phyloP scores from a whole-genome alignment of 2,888 invertebrate genomes.

The Pemphredon lugubris region DNA sequence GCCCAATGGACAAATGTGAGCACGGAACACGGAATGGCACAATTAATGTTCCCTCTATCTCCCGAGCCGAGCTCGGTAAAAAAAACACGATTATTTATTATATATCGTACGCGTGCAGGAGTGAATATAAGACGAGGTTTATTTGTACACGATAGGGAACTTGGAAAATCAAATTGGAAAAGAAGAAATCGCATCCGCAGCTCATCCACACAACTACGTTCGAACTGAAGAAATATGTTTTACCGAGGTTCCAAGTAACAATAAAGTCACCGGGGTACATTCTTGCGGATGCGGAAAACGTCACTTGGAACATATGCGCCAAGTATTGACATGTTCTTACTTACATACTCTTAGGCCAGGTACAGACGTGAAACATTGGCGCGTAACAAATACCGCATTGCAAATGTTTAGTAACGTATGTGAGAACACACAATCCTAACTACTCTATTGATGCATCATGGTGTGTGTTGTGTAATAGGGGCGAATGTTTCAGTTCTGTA shows the following conservation, averaged over 20 bases:
- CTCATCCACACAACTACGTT: conserved; percentile 80
- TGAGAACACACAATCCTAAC: no score
- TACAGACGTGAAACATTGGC: no score
- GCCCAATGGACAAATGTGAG: conserved; percentile 85
- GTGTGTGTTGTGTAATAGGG: no score
- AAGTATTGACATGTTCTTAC: conserved; percentile 78
- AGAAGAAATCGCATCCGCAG: conserved; percentile 72
- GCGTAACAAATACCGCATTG: no score
- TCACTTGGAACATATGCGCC: conserved; percentile 83
- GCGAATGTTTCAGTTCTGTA: no score
- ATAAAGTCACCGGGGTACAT: conserved; percentile 82
- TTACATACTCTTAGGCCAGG: no score
- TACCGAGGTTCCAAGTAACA: conserved; percentile 84
- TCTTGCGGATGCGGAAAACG: conserved; percentile 80
- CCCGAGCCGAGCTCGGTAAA: conserved; percentile 76
- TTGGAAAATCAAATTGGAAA: conserved; percentile 82
- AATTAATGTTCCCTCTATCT: conserved; percentile 82
- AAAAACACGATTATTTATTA: no score
- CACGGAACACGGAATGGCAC: conserved; percentile 85
- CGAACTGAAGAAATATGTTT: conserved; percentile 83
- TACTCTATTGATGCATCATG: no score
- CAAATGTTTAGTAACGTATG: no score
- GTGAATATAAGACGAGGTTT: not conserved
- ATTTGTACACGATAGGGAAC: conserved; percentile 79
- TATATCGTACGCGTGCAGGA: no score